Conservation (phyloP, 2,113 vertebrate species). For the Nasalis larvatus region DNA sequence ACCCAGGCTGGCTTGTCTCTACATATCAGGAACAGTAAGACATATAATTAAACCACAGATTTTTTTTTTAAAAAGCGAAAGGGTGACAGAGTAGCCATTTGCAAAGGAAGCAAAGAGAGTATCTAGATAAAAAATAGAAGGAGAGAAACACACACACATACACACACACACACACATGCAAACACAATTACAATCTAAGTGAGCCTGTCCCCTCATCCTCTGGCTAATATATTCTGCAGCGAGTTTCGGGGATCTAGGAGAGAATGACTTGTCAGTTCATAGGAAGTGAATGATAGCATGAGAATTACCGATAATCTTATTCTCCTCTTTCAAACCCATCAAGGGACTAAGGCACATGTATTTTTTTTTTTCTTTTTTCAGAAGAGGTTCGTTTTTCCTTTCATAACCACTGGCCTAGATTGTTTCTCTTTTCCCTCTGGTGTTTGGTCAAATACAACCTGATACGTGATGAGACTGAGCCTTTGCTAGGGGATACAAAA, state of each 20-base stretch:
- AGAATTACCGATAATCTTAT: slow-evolving; percentile 79
- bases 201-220: slow-evolving; percentile 14
- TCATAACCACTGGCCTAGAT: background rate
- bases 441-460: background rate
- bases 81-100: background rate
- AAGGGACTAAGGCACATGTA: slow-evolving; percentile 55
- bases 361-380: background rate
- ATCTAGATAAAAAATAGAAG: background rate
- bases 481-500: background rate
- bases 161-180: accelerated
- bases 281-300: slow-evolving; percentile 49
- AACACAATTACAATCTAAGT: background rate
- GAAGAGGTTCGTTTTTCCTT: background rate
- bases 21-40: background rate
- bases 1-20: background rate
- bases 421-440: background rate
- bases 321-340: slow-evolving; percentile 50
- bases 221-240: slow-evolving; percentile 71
- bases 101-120: background rate
- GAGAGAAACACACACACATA: background rate
- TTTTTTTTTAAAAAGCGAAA: background rate
- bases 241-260: slow-evolving; percentile 62
- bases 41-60: background rate
- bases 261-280: slow-evolving; percentile 70
- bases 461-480: slow-evolving; percentile 23